Conservation (phyloP, 2,797 vertebrate species). For the Liparis tanakae region DNA sequence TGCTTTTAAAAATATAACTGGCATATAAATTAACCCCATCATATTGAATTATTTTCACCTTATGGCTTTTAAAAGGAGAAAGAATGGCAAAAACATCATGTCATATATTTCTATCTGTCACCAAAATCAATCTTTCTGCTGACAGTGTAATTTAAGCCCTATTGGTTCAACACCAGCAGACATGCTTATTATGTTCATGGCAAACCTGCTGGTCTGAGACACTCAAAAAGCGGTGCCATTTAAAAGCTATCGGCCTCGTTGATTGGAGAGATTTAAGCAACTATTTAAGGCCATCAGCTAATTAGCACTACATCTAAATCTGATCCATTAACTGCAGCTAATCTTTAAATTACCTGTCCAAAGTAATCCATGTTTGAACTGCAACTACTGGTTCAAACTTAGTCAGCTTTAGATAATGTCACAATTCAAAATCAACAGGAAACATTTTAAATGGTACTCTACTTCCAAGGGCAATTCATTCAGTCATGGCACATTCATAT, state of each 20-base stretch:
- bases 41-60: conserved; percentile 63
- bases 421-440: conserved; percentile 48
- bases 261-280: conserved; percentile 64
- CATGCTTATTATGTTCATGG: conserved; percentile 31
- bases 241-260: conserved; percentile 51
- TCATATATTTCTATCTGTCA: conserved; percentile 64
- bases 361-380: conserved; percentile 49
- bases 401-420: conserved; percentile 54
- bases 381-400: conserved; percentile 25
- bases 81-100: conserved; percentile 45
- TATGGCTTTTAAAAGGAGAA: conserved; percentile 31
- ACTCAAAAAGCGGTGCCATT: conserved; percentile 44
- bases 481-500: conserved; percentile 76
- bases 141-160: conserved; percentile 59
- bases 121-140: conserved; percentile 53
- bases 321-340: conserved; percentile 65
- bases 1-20: conserved; percentile 44
- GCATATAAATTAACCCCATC: conserved; percentile 27
- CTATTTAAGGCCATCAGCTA: conserved; percentile 63
- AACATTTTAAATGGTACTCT: conserved; percentile 38
- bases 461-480: conserved; percentile 63
- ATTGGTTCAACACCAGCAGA: conserved; percentile 32
- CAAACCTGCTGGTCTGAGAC: conserved; percentile 40
- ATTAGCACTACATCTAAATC: conserved; percentile 69
- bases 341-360: conserved; percentile 70